These are phyloP conservation scores for Hipparchia semele DNA, from an alignment of 2,888 invertebrate genomes.

Conservation along the genomic window DNA sequence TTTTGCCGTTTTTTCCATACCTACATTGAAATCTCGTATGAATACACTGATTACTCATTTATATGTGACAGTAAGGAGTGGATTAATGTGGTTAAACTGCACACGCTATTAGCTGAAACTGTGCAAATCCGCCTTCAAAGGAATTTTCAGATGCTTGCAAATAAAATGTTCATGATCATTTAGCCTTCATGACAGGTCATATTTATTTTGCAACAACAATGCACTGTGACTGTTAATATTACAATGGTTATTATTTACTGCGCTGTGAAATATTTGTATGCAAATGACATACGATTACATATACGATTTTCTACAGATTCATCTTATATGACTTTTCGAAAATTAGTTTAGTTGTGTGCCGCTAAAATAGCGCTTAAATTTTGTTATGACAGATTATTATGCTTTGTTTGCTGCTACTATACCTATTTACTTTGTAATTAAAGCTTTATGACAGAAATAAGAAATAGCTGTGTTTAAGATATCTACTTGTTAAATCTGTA, in stretches of 20 bases:
- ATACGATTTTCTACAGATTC: slow-evolving; percentile 58
- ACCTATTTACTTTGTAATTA: neutral
- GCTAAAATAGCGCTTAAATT: slow-evolving; percentile 53
- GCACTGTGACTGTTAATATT: slow-evolving; percentile 13
- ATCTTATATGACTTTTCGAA: slow-evolving; percentile 53
- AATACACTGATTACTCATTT: neutral
- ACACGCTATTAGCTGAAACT: neutral
- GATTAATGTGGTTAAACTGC: neutral
- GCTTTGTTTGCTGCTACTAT: neutral
- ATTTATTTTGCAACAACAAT: slow-evolving; percentile 16
- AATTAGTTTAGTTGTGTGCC: slow-evolving; percentile 48
- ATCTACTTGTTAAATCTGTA: too few relatives aligned
- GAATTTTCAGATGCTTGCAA: neutral
- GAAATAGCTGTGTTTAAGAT: too few relatives aligned
- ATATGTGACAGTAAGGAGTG: neutral
- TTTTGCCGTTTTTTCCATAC: too few relatives aligned
- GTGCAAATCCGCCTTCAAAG: neutral
- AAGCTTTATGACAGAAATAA: neutral
- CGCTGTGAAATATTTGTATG: slow-evolving; percentile 49
- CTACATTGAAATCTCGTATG: too few relatives aligned
- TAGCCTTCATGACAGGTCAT: slow-evolving; percentile 3
- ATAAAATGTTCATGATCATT: slow-evolving; percentile 9
- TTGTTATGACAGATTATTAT: neutral
- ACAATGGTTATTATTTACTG: slow-evolving; percentile 18
- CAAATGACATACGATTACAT: slow-evolving; percentile 55